Conservation (phyloP, 2,113 vertebrate genomes). For the Murina feae region DNA sequence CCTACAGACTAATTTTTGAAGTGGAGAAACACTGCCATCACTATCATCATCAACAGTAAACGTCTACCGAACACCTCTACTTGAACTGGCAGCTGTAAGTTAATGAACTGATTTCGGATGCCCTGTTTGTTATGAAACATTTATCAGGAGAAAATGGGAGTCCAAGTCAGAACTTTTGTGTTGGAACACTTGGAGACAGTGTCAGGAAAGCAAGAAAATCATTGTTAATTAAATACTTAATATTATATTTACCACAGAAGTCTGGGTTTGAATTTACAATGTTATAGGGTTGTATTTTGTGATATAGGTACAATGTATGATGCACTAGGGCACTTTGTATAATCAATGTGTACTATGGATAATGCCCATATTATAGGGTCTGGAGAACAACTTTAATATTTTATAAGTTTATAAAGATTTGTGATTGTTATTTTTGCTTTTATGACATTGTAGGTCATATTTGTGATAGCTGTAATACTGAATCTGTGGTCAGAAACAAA, state of each 20-base stretch:
- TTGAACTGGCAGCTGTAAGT: not conserved
- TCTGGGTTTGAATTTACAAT: conserved; percentile 8
- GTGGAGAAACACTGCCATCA: not conserved
- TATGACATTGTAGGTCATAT: not conserved
- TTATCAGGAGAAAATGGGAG: not conserved
- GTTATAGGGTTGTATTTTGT: not conserved
- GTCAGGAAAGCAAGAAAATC: not conserved
- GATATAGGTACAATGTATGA: not conserved
- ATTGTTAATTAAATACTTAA: conserved; percentile 23
- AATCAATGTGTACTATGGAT: not conserved
- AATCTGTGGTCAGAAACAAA: conserved; percentile 5
- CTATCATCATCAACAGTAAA: not conserved
- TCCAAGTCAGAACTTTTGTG: not conserved
- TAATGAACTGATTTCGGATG: not conserved
- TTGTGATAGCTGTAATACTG: not conserved
- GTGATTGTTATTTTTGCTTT: conserved; percentile 25
- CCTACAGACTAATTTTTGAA: not conserved
- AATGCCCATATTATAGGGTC: not conserved
- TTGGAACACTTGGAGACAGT: not conserved
- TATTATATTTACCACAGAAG: not conserved
- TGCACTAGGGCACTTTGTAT: not conserved
- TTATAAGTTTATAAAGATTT: conserved; percentile 1
- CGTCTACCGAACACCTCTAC: not conserved
- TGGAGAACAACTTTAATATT: conserved; percentile 16
- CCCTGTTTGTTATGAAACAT: not conserved